phyloP scores from a whole-genome alignment of 2,888 invertebrate genomes.

The Corbicula japonica region DNA sequence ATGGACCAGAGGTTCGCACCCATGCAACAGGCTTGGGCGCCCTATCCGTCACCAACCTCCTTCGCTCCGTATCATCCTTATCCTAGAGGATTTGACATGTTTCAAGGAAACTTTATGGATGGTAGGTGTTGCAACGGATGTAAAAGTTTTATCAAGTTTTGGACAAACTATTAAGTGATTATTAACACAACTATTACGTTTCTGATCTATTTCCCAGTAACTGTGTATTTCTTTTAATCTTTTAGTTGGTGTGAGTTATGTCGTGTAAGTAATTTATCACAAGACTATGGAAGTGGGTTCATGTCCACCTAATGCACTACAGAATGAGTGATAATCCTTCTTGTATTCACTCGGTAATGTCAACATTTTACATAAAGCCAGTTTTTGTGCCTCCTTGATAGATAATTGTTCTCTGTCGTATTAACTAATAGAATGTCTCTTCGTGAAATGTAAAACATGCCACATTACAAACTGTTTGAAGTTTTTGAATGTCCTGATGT shows the following conservation, averaged over 20 bases:
- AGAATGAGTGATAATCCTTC: too few species aligned
- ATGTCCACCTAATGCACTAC: too few species aligned
- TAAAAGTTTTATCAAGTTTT: too few species aligned
- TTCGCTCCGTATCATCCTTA: constrained; percentile 62
- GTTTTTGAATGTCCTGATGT: too few species aligned
- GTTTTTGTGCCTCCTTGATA: constrained; percentile 10
- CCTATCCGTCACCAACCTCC: constrained; percentile 57
- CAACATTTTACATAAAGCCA: too few species aligned
- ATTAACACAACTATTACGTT: background rate
- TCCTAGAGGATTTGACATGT: constrained; percentile 67
- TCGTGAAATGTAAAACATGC: too few species aligned
- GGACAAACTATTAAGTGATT: background rate
- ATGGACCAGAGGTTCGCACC: constrained; percentile 65
- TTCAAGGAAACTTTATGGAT: constrained; percentile 64
- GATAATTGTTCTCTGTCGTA: constrained; percentile 25
- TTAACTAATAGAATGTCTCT: constrained; percentile 35
- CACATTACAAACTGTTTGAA: too few species aligned
- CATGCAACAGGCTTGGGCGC: constrained; percentile 65
- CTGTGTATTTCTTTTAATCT: too few species aligned
- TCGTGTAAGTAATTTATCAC: too few species aligned
- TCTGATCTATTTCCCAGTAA: background rate
- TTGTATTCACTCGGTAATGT: too few species aligned
- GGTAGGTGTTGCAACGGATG: constrained; percentile 56
- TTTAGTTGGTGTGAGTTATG: too few species aligned
- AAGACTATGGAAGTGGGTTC: too few species aligned